Evolutionary conservation across 2,888 invertebrate species (phyloP).

Genomic region (Tineola bisselliella): DNA sequence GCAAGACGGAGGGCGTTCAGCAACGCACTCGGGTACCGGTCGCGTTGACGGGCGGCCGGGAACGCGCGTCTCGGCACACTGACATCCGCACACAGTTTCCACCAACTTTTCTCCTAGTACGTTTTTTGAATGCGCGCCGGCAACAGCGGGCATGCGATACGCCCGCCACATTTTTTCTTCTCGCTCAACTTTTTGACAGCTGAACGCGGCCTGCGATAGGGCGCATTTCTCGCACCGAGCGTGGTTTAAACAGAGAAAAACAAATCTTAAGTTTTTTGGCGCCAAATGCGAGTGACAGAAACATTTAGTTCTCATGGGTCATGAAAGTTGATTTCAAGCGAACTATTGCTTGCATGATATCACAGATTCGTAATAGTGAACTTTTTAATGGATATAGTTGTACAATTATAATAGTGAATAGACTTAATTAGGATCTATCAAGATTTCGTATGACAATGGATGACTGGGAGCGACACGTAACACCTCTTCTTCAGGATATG

Average conservation of each 20-base stretch:
- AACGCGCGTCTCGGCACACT: slow-evolving; percentile 60
- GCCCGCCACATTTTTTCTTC: slow-evolving; percentile 57
- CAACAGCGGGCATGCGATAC: slow-evolving; percentile 60
- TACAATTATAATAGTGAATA: neutral
- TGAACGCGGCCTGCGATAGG: slow-evolving; percentile 54
- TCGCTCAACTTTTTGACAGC: slow-evolving; percentile 54
- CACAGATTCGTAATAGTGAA: slow-evolving; percentile 38
- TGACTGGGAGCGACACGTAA: slow-evolving; percentile 71
- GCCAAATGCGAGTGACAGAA: slow-evolving; percentile 43
- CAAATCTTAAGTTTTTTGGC: slow-evolving; percentile 46
- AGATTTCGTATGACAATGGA: slow-evolving; percentile 45
- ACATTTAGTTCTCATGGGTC: neutral
- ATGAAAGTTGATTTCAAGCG: neutral
- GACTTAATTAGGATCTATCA: slow-evolving; percentile 5
- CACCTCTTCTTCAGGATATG: slow-evolving; percentile 69
- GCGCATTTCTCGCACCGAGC: slow-evolving; percentile 45
- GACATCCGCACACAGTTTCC: slow-evolving; percentile 43
- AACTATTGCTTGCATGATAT: slow-evolving; percentile 28
- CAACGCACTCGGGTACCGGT: slow-evolving; percentile 66
- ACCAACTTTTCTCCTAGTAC: slow-evolving; percentile 54
- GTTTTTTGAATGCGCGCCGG: slow-evolving; percentile 59
- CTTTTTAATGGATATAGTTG: slow-evolving; percentile 15
- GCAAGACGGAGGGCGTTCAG: slow-evolving; percentile 68
- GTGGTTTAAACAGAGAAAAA: slow-evolving; percentile 16
- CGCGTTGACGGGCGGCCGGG: slow-evolving; percentile 66